phyloP scores from a whole-genome alignment of 2,113 vertebrate genomes.

The Rhizomys pruinosus region DNA sequence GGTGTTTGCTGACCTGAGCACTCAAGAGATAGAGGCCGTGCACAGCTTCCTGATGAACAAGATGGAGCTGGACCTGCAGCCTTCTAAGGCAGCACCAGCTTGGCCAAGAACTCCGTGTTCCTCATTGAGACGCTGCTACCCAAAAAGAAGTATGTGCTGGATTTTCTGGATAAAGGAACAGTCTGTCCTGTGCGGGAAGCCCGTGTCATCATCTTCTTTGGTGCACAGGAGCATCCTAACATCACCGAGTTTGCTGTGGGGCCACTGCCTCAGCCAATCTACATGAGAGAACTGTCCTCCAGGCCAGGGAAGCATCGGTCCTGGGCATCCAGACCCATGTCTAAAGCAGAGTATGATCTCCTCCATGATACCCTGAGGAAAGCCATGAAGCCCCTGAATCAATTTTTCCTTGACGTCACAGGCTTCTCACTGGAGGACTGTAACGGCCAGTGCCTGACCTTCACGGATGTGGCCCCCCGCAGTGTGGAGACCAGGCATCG shows the following conservation, averaged over 20 bases:
- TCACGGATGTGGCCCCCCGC: slow-evolving; percentile 90
- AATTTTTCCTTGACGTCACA: slow-evolving; percentile 87
- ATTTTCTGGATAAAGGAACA: slow-evolving; percentile 85
- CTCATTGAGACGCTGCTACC: neutral
- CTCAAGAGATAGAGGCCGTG: slow-evolving; percentile 87
- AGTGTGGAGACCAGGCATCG: slow-evolving; percentile 91
- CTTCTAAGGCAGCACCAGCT: neutral
- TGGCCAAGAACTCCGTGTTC: neutral
- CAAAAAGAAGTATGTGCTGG: neutral
- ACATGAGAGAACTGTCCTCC: neutral
- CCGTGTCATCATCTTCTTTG: slow-evolving; percentile 90
- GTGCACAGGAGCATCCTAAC: slow-evolving; percentile 81
- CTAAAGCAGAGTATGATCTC: slow-evolving; percentile 84
- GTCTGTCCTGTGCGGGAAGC: slow-evolving; percentile 88
- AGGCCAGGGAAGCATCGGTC: neutral
- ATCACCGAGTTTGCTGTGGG: neutral
- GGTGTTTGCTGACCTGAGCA: slow-evolving; percentile 92
- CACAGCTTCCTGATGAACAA: slow-evolving; percentile 86
- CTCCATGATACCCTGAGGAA: slow-evolving; percentile 77
- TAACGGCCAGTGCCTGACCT: slow-evolving; percentile 87
- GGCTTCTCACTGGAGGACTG: slow-evolving; percentile 83
- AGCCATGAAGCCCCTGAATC: slow-evolving; percentile 80
- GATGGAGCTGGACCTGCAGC: slow-evolving; percentile 85
- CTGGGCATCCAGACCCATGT: slow-evolving; percentile 85
- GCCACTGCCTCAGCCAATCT: slow-evolving; percentile 43